These are phyloP conservation scores for Irena cyanogastra DNA, from an alignment of 2,113 vertebrate species.

Conservation along the genomic window DNA sequence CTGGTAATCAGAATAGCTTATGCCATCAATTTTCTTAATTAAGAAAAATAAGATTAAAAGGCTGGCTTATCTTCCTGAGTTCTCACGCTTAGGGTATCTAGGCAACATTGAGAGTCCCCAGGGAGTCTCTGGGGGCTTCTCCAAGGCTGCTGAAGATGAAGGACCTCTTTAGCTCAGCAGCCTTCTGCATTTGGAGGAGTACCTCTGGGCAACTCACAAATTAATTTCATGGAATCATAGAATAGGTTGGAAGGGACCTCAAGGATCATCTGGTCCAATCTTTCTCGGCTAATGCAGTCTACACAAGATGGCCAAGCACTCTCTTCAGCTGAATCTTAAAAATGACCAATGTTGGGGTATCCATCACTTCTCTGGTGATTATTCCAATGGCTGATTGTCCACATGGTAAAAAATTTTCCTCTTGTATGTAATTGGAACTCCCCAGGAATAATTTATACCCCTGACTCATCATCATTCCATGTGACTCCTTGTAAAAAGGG, in stretches of 20 bases:
- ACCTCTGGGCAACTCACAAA: neutral
- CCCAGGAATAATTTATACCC: neutral
- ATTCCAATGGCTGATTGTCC: neutral
- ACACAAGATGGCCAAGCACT: fast-evolving
- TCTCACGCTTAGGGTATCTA: neutral
- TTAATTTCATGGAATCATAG: neutral
- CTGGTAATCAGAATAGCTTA: neutral
- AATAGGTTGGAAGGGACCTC: neutral
- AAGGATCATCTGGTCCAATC: neutral
- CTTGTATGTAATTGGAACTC: neutral
- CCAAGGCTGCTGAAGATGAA: neutral
- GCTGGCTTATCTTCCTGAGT: neutral
- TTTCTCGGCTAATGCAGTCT: neutral
- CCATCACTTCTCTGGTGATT: neutral
- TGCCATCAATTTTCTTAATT: neutral
- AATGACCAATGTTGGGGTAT: neutral
- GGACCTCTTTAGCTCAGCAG: neutral
- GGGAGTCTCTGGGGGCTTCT: neutral
- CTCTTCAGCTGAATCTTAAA: neutral
- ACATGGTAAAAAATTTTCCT: neutral
- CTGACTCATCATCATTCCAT: neutral
- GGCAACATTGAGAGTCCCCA: neutral
- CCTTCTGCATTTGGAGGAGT: neutral
- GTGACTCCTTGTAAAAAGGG: neutral
- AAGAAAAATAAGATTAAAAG: neutral